A percentile compares a stretch with the other conserved stretches of the same genome.
Evolutionary conservation across 2,797 vertebrate genomes (phyloP).

Genomic region (Pogonophryne albipinna): DNA sequence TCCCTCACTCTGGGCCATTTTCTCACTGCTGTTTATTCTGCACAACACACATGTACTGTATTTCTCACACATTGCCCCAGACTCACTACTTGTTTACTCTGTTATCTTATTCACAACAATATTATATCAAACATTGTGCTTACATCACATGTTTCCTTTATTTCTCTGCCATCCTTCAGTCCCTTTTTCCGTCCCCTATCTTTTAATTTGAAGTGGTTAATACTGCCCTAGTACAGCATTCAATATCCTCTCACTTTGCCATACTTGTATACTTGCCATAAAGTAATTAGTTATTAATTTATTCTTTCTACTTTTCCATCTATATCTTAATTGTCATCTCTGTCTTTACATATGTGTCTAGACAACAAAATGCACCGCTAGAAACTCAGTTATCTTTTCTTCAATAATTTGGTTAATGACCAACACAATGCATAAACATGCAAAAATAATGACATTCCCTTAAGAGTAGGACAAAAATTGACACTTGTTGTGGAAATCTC

Average conservation of each 20-base stretch:
- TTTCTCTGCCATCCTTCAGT: neutral
- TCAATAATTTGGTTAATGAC: neutral
- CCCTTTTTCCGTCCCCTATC: neutral
- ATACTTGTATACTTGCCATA: neutral
- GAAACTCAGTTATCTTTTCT: no score
- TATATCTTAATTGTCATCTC: neutral
- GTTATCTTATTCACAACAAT: neutral
- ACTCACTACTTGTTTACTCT: constrained; percentile 7
- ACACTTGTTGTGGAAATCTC: no score
- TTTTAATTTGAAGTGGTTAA: constrained; percentile 20
- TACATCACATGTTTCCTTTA: neutral
- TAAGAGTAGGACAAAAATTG: neutral
- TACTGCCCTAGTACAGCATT: neutral
- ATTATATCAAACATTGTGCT: neutral
- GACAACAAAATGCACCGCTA: no score
- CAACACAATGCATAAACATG: neutral
- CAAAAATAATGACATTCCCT: neutral
- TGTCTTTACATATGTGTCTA: neutral
- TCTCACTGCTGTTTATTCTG: constrained; percentile 6
- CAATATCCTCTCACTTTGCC: neutral
- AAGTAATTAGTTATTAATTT: neutral
- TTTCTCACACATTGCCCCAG: neutral
- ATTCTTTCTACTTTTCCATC: neutral
- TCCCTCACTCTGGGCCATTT: constrained; percentile 19
- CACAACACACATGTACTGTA: neutral